phyloP scores from a whole-genome alignment of 2,797 vertebrate species.

The Rallus crepitans region DNA sequence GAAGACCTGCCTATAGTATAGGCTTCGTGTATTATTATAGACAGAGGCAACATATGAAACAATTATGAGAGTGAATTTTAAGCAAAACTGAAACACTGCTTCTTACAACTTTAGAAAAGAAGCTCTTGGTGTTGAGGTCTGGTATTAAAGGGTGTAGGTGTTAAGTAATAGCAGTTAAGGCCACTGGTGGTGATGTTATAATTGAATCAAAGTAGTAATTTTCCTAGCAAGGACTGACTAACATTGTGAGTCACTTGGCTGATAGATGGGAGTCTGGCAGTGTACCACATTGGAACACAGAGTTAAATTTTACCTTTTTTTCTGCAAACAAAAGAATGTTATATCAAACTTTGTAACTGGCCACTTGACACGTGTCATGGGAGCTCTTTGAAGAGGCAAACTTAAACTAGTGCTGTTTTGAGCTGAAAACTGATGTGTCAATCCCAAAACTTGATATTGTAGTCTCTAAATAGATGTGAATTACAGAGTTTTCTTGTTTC shows the following conservation, averaged over 20 bases:
- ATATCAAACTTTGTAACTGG: neutral
- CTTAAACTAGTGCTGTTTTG: neutral
- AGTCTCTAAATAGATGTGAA: neutral
- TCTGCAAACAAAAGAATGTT: neutral
- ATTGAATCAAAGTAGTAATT: neutral
- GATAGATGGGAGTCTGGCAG: neutral
- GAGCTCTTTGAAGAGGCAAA: neutral
- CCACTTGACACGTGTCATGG: neutral
- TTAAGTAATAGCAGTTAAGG: neutral
- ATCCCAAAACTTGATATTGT: neutral
- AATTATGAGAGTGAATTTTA: neutral
- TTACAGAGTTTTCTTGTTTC: neutral
- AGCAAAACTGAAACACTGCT: neutral
- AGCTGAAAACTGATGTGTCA: neutral
- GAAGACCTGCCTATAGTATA: neutral
- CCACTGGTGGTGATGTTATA: neutral
- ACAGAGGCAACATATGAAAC: neutral
- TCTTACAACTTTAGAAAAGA: neutral
- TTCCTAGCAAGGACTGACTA: neutral
- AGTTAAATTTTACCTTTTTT: neutral
- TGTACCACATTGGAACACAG: neutral
- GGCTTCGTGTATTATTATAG: neutral
- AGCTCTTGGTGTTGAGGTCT: neutral
- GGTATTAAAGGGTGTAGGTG: neutral
- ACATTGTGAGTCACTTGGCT: neutral